A percentile compares a stretch with the other conserved stretches of the same genome.
Conservation (phyloP, 2,113 vertebrate genomes). For the Arizona elegans region DNA sequence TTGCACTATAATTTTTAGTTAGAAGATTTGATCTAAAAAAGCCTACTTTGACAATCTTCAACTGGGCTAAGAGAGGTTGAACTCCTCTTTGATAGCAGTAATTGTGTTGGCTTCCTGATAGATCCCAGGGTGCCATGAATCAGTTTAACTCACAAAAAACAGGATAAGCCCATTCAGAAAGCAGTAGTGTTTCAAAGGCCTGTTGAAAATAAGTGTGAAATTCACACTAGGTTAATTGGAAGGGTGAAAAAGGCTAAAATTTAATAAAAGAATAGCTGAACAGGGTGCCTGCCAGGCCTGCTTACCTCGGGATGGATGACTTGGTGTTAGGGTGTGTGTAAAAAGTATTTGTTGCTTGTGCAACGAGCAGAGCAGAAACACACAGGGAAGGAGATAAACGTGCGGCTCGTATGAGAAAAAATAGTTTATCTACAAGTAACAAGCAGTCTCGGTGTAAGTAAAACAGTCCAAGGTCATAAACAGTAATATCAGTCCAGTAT, state of each 20-base stretch:
- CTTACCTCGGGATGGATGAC: background rate
- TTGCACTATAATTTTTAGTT: background rate
- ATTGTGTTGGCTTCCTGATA: background rate
- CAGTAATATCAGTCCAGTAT: too few relatives aligned
- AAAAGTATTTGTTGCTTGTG: too few relatives aligned
- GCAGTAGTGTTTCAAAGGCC: background rate
- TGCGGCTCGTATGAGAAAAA: too few relatives aligned
- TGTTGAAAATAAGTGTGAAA: background rate
- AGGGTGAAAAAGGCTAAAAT: rapidly evolving
- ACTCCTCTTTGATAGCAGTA: background rate
- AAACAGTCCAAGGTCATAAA: too few relatives aligned
- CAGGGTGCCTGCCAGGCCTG: background rate
- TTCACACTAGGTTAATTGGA: background rate
- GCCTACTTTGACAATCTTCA: background rate
- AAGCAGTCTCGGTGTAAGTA: too few relatives aligned
- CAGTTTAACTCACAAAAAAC: background rate
- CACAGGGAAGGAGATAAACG: too few relatives aligned
- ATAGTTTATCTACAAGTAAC: too few relatives aligned
- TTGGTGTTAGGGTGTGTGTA: too few relatives aligned
- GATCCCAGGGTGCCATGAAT: background rate
- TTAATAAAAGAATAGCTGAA: background rate
- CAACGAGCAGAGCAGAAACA: too few relatives aligned
- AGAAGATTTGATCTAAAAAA: background rate
- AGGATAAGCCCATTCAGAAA: background rate
- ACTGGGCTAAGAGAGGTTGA: background rate